phyloP scores from a whole-genome alignment of 2,888 invertebrate species.

The Acronicta aceris region DNA sequence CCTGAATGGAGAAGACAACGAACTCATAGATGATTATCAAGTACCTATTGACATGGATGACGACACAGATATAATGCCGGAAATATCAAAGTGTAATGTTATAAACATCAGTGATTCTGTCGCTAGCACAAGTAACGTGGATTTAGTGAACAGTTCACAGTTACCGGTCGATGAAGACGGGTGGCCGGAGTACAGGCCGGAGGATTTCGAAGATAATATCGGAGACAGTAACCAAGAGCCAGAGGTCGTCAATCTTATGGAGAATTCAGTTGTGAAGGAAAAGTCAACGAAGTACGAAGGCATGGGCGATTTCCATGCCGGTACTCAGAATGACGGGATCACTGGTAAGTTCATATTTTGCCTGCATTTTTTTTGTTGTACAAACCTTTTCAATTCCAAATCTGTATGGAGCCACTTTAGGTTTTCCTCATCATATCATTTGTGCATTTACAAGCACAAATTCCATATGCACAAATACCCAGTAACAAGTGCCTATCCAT shows the following conservation, averaged over 20 bases:
- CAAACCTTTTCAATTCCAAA: too few relatives aligned
- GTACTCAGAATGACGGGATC: constrained; percentile 91
- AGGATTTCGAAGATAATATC: constrained; percentile 81
- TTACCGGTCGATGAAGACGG: constrained; percentile 87
- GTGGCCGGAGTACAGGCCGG: constrained; percentile 87
- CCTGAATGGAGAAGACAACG: constrained; percentile 57
- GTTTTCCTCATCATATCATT: too few relatives aligned
- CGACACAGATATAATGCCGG: constrained; percentile 64
- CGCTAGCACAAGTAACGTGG: constrained; percentile 62
- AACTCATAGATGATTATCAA: constrained; percentile 65
- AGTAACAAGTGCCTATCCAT: too few relatives aligned
- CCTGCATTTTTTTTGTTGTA: too few relatives aligned
- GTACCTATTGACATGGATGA: constrained; percentile 73
- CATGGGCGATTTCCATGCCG: constrained; percentile 89
- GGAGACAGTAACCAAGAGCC: constrained; percentile 50
- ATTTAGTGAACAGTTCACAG: constrained; percentile 64
- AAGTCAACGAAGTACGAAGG: constrained; percentile 74
- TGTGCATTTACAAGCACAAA: too few relatives aligned
- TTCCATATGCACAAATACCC: too few relatives aligned
- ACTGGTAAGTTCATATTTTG: constrained; percentile 85
- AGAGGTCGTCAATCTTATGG: constrained; percentile 71
- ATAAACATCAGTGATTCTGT: constrained; percentile 73
- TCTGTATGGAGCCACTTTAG: too few relatives aligned
- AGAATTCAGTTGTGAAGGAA: constrained; percentile 63
- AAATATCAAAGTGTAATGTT: constrained; percentile 58